Evolutionary conservation across 2,888 invertebrate species (phyloP), one percentile per base, ranked within the genome.

Genomic region (Platypus cylindrus): DNA sequence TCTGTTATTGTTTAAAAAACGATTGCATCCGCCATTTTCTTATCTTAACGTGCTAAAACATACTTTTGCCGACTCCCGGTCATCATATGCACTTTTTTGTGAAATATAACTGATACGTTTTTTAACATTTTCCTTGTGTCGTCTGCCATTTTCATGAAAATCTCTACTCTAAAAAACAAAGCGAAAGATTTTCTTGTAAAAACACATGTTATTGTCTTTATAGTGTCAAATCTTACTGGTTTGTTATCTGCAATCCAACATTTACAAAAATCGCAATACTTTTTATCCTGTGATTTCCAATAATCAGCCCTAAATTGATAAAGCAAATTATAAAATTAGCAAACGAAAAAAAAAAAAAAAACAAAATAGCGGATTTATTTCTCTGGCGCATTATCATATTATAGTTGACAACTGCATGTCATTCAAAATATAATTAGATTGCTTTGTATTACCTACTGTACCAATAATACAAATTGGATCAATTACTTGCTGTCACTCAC

Each of bases 161-260:
- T 90, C 83, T 52, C 91, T 73, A 54, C 93, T 94, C 87, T 89
- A 60, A 24, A 68, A 66, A 37, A 18, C 20, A 36, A 24, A 39
- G n/a, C 28, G 18, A 20, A 34, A 16, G 1, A n/a, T 8, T 14
- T 27, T 17, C n/a, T 16, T 18, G 33, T 11, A 17, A 35, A 18
- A 12, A 25, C 34, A 11, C 5, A 26, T 17, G 13, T 22, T 8
- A 13, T 39, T 12, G 15, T 26, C 7, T 29, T 29, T 29, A 5
- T 29, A 5, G 5, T 29, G 16, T 32, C 9, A 24, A 36, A 38
- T 66, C 71, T 71, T 65, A 80, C 80, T 34, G 91, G 85, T 71
- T 89, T 91, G 58, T 97, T 97, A 62, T 95, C 94, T 34, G 93
- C 86, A 51, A 93, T 84, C 95, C 95, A 97, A 58, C 94, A 94